Percentiles rank a stretch among this genome's conserved stretches.
Evolutionary conservation across 1,140 invertebrate genomes (phyloP).

Genomic region (Lethocerus indicus): DNA sequence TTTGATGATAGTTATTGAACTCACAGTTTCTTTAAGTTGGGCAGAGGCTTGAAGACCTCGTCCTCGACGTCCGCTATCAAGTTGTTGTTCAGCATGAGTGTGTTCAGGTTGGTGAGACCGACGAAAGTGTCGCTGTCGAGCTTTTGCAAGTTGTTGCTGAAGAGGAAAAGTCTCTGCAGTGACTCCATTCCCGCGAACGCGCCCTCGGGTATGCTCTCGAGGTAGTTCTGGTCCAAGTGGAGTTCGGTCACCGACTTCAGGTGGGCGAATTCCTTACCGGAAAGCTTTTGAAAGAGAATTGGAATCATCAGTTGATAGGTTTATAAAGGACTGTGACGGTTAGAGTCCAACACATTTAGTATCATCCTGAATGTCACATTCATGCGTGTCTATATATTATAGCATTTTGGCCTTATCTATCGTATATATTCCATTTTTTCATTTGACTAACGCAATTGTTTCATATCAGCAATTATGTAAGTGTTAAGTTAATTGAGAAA

Average conservation of each 20-base stretch:
- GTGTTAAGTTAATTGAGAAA: too few relatives aligned
- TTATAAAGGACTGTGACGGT: too few relatives aligned
- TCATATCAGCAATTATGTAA: too few relatives aligned
- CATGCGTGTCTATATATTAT: too few relatives aligned
- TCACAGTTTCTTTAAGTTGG: constrained; percentile 30
- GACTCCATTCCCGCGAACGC: constrained; percentile 29
- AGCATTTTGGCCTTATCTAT: too few relatives aligned
- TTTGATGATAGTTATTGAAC: too few relatives aligned
- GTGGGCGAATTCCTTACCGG: constrained; percentile 34
- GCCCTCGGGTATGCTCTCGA: constrained; percentile 31
- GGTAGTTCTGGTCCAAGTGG: constrained; percentile 36
- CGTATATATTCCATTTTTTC: too few relatives aligned
- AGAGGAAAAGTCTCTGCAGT: constrained; percentile 37
- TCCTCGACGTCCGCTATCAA: constrained; percentile 30
- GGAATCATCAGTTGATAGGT: too few relatives aligned
- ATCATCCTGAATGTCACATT: too few relatives aligned
- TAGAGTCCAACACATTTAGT: too few relatives aligned
- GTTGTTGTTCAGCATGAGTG: constrained; percentile 43
- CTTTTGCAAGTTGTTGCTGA: constrained; percentile 36
- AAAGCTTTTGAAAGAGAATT: too few relatives aligned
- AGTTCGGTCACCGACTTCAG: constrained; percentile 33
- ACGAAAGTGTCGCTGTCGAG: constrained; percentile 31
- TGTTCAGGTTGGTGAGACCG: constrained; percentile 35
- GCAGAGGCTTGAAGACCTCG: constrained; percentile 29
- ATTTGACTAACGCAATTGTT: too few relatives aligned